Conservation (phyloP, 1,140 invertebrate species). For the Orchestia grillus region DNA sequence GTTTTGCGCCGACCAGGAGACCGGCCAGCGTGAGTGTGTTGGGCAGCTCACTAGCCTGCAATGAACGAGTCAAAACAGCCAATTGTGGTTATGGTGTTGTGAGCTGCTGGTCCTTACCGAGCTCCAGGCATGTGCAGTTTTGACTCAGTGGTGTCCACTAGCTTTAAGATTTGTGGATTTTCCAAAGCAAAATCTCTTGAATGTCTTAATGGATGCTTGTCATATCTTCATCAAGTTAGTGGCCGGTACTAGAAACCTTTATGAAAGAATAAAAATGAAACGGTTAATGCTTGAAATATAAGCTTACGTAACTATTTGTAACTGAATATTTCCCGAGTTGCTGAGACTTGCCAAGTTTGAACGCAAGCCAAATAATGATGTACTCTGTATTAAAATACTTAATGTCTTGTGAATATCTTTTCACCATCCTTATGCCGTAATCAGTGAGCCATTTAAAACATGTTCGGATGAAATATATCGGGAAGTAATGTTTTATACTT, state of each 20-base stretch:
- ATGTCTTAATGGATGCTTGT: not conserved
- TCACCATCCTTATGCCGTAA: not conserved
- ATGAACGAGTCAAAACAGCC: not conserved
- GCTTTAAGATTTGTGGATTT: not conserved
- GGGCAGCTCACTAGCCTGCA: not conserved
- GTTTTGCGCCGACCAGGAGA: conserved; percentile 72
- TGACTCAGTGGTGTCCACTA: not conserved
- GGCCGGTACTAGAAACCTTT: not conserved
- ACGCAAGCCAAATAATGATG: not conserved
- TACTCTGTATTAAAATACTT: not conserved
- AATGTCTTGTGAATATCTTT: not conserved
- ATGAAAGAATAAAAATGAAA: not conserved
- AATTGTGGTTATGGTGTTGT: not conserved
- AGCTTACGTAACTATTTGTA: not conserved
- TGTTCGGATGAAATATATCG: not conserved
- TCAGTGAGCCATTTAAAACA: not conserved
- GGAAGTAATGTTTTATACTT: not conserved
- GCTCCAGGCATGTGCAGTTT: not conserved
- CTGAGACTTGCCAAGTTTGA: not conserved
- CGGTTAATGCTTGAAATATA: not conserved
- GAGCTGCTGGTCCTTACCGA: not conserved
- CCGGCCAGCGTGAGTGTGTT: conserved; percentile 75
- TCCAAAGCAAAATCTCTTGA: not conserved
- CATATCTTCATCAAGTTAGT: not conserved
- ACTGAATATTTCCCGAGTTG: not conserved